These are phyloP conservation scores for Ophiothrix spiculata DNA, from an alignment of 35 echinoderm and acorn worm species.

Conservation along the genomic window DNA sequence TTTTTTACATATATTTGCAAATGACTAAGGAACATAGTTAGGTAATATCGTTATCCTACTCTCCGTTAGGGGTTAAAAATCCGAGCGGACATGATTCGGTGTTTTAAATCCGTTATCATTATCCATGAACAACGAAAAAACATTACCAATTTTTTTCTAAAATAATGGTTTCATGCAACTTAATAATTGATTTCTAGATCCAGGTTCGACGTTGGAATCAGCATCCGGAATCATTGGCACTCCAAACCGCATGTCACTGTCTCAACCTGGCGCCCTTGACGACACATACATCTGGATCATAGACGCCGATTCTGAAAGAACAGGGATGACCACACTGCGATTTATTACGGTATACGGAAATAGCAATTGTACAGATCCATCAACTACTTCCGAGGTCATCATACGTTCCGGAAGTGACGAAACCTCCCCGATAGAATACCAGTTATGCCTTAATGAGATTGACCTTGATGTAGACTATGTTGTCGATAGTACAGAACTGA, in stretches of 20 bases:
- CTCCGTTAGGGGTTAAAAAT: too few relatives aligned
- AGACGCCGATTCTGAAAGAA: not conserved
- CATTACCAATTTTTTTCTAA: too few relatives aligned
- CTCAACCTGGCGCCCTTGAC: not conserved
- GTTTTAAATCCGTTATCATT: too few relatives aligned
- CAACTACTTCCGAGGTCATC: not conserved
- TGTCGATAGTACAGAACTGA: not conserved
- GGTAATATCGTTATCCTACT: too few relatives aligned
- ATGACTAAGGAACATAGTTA: too few relatives aligned
- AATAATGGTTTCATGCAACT: too few relatives aligned
- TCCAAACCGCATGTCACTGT: not conserved
- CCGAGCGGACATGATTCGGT: too few relatives aligned
- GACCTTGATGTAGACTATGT: not conserved
- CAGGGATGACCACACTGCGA: not conserved
- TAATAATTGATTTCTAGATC: not conserved
- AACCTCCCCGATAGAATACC: not conserved
- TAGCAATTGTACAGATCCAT: not conserved
- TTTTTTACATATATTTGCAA: too few relatives aligned
- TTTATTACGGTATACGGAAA: not conserved
- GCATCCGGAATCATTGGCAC: not conserved
- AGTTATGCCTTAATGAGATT: not conserved
- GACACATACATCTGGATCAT: not conserved
- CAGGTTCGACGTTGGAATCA: not conserved
- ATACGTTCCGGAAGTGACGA: not conserved
- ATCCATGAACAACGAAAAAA: too few relatives aligned